A percentile compares a stretch with the other conserved stretches of the same genome.
Conservation (phyloP, 2,888 invertebrate genomes). For the Volucella inflata region DNA sequence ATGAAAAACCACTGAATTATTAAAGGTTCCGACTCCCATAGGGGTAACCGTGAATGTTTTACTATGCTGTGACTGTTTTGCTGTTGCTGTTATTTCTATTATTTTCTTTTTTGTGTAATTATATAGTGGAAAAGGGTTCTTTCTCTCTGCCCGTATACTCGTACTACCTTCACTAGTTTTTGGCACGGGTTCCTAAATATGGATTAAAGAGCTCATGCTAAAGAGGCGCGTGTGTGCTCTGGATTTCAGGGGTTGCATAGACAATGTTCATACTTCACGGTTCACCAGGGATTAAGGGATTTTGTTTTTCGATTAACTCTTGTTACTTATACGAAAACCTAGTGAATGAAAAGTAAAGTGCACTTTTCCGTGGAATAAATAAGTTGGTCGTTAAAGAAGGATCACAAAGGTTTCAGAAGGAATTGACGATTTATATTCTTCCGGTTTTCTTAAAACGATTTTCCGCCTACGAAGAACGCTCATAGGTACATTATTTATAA, state of each 20-base stretch:
- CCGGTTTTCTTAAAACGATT: too few species aligned
- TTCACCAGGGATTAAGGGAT: neutral
- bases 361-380: too few species aligned
- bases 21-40: neutral
- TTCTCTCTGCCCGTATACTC: neutral
- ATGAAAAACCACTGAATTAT: constrained; percentile 53
- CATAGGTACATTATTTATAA: too few species aligned
- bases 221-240: constrained; percentile 12
- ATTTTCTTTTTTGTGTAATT: too few species aligned
- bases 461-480: too few species aligned
- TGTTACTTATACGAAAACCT: neutral
- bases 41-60: constrained; percentile 7
- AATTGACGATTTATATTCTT: too few species aligned
- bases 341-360: neutral
- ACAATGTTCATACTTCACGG: neutral
- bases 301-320: constrained; percentile 24
- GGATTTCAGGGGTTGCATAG: neutral
- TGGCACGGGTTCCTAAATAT: constrained; percentile 6
- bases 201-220: constrained; percentile 26
- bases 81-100: neutral
- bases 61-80: constrained; percentile 21
- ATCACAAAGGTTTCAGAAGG: too few species aligned
- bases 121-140: constrained; percentile 22
- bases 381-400: too few species aligned
- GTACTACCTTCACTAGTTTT: neutral